Evolutionary conservation across 37 sponge, comb jelly and placozoan genomes (phyloP).

Genomic region (Tethya wilhelma): DNA sequence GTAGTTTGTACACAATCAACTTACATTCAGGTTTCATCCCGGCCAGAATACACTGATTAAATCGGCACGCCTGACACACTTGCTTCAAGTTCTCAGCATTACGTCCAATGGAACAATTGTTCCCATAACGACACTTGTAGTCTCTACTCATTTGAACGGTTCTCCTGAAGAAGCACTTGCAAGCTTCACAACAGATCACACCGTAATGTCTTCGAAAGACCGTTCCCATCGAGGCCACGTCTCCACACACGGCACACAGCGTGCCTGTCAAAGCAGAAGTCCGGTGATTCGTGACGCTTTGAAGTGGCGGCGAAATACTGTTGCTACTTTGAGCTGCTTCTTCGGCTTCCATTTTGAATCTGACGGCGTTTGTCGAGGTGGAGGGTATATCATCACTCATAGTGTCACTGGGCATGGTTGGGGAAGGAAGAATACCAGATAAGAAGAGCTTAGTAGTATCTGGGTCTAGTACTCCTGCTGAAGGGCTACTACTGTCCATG

Average conservation of each 20-base stretch:
- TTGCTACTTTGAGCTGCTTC: neutral
- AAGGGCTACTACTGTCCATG: too few relatives aligned
- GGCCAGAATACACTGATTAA: conserved; percentile 80
- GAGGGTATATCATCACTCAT: neutral
- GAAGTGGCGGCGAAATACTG: neutral
- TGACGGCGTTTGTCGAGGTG: neutral
- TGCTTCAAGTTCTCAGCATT: conserved; percentile 72
- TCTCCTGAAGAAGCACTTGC: conserved; percentile 96
- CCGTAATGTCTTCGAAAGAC: conserved; percentile 86
- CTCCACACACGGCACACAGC: conserved; percentile 83
- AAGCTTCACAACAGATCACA: conserved; percentile 93
- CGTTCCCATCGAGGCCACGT: conserved; percentile 33
- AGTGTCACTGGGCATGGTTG: too few relatives aligned
- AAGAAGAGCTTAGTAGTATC: too few relatives aligned
- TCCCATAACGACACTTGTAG: conserved; percentile 82
- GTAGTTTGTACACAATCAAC: neutral
- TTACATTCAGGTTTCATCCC: conserved; percentile 94
- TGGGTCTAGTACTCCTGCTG: too few relatives aligned
- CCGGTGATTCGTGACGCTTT: neutral
- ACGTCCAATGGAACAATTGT: conserved; percentile 76
- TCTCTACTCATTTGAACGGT: conserved; percentile 92
- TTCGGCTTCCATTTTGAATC: neutral
- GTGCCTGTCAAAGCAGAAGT: conserved; percentile 25
- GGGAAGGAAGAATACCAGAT: too few relatives aligned
- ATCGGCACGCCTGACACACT: conserved; percentile 93